A percentile compares a stretch with the other conserved stretches of the same genome.
Conservation (phyloP, 2,888 invertebrate species). For the Argyresthia albistria region DNA sequence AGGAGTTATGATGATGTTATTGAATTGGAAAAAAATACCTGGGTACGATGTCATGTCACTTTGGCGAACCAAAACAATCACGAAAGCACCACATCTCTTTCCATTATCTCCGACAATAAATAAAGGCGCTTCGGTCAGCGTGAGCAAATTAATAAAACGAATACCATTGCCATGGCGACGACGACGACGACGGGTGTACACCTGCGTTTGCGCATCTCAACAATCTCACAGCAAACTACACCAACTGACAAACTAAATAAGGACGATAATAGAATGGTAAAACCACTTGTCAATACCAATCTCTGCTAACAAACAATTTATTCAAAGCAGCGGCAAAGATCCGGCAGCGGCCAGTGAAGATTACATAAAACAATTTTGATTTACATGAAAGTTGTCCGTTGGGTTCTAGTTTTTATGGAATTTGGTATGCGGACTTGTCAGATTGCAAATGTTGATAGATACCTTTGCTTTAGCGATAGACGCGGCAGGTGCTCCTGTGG, state of each 20-base stretch:
- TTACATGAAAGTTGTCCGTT: too few relatives aligned
- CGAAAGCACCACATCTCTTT: background rate
- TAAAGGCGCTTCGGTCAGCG: constrained; percentile 32
- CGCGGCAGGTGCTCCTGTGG: too few relatives aligned
- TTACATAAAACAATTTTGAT: too few relatives aligned
- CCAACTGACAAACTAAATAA: constrained; percentile 13
- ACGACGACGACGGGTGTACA: constrained; percentile 65
- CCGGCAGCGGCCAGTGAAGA: background rate
- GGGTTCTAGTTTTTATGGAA: too few relatives aligned
- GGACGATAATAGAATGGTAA: constrained; percentile 14
- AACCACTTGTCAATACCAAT: constrained; percentile 59
- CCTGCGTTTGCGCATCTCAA: constrained; percentile 60
- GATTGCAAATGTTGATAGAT: too few relatives aligned
- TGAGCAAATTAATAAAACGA: constrained; percentile 67
- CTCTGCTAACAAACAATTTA: constrained; percentile 60
- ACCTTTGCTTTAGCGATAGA: too few relatives aligned
- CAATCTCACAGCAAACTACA: constrained; percentile 17
- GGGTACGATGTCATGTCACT: background rate
- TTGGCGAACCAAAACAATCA: background rate
- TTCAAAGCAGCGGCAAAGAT: constrained; percentile 56
- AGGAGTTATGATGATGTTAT: too few relatives aligned
- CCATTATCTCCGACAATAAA: background rate
- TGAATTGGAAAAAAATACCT: too few relatives aligned
- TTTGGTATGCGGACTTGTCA: too few relatives aligned
- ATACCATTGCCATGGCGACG: constrained; percentile 64